A percentile compares a stretch with the other conserved stretches of the same genome.
Evolutionary conservation across 2,797 vertebrate species (phyloP).

Genomic region (Clarias pachynema): DNA sequence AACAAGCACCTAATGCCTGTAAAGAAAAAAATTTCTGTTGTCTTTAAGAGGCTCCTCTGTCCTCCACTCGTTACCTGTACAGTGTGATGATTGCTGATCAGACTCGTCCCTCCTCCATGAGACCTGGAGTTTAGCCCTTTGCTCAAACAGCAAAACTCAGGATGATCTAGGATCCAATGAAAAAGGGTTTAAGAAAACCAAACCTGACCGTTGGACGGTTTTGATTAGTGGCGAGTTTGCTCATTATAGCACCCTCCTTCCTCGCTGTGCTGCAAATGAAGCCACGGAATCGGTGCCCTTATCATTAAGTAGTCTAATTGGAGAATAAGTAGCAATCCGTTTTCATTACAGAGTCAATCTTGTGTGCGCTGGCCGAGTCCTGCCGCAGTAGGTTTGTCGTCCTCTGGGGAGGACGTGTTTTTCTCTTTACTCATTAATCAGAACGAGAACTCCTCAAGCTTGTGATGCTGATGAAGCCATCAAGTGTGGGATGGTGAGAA

Average conservation of each 20-base stretch:
- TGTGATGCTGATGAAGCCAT: background rate
- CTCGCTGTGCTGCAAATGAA: slow-evolving; percentile 46
- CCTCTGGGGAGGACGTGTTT: background rate
- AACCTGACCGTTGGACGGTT: slow-evolving; percentile 2
- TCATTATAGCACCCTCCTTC: slow-evolving; percentile 36
- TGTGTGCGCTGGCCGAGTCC: background rate
- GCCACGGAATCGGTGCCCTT: slow-evolving; percentile 46
- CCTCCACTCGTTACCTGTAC: too few relatives aligned
- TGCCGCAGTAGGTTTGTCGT: background rate
- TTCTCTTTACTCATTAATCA: slow-evolving; percentile 24
- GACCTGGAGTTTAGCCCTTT: background rate
- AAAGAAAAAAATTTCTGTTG: too few relatives aligned
- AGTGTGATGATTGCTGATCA: background rate
- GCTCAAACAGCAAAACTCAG: background rate
- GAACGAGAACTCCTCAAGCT: background rate
- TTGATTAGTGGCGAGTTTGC: slow-evolving; percentile 26
- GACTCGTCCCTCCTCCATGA: background rate
- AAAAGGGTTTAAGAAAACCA: background rate
- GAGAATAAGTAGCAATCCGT: slow-evolving; percentile 42
- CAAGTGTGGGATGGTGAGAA: background rate
- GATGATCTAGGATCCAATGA: background rate
- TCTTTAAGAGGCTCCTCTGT: too few relatives aligned
- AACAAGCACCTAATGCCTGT: slow-evolving; percentile 16
- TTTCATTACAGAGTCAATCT: slow-evolving; percentile 22
- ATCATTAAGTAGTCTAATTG: slow-evolving; percentile 58